A percentile compares a stretch with the other conserved stretches of the same genome.
Evolutionary conservation across 2,113 vertebrate genomes (phyloP).

Genomic region (Tetrao urogallus): DNA sequence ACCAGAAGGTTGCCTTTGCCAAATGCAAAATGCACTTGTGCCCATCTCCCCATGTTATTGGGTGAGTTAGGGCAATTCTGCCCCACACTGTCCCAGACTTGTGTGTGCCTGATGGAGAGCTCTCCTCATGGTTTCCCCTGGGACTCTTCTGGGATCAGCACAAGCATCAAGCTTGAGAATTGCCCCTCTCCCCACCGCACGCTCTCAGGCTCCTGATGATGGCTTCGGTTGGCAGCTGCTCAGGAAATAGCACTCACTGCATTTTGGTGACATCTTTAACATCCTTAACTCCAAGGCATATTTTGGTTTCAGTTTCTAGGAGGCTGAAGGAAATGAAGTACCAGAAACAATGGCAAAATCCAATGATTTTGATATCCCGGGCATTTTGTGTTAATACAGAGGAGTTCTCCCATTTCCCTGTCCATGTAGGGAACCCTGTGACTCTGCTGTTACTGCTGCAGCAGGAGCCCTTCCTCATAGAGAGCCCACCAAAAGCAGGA

Average conservation of each 20-base stretch:
- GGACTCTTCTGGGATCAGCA: background rate
- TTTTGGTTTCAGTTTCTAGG: background rate
- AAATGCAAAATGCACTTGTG: accelerated
- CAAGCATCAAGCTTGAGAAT: background rate
- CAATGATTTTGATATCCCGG: accelerated
- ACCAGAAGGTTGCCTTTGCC: background rate
- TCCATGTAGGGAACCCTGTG: background rate
- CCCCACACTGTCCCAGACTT: background rate
- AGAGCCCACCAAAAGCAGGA: background rate
- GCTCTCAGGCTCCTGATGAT: background rate
- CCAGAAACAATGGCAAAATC: background rate
- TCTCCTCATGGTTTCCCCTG: background rate
- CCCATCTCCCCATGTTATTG: accelerated
- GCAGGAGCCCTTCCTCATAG: background rate
- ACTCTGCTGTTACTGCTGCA: background rate
- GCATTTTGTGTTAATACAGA: background rate
- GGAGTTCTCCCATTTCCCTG: background rate
- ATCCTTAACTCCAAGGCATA: accelerated
- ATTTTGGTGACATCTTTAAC: background rate
- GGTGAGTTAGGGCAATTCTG: background rate
- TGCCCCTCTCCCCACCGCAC: background rate
- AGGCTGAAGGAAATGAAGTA: background rate
- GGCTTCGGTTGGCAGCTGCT: background rate
- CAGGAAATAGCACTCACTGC: accelerated
- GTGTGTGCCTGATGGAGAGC: background rate